A percentile compares a stretch with the other conserved stretches of the same genome.
Evolutionary conservation across 2,113 vertebrate species (phyloP).

Genomic region (Falcunculus frontatus): DNA sequence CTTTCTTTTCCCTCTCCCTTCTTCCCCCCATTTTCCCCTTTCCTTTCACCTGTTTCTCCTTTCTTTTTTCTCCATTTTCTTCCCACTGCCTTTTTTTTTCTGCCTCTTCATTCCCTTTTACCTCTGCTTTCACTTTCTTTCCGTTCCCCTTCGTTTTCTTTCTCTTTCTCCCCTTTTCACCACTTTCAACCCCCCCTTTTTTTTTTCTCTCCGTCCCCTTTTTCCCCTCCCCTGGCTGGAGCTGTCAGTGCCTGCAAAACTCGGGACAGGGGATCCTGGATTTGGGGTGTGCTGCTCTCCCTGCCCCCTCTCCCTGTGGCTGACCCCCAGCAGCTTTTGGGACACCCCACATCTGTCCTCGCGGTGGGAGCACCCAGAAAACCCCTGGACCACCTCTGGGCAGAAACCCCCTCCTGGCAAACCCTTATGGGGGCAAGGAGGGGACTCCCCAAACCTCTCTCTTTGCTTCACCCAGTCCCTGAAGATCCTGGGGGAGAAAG

Average conservation of each 20-base stretch:
- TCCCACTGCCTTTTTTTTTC: no score
- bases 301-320: not conserved
- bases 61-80: no score
- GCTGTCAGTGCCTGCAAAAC: not conserved
- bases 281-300: not conserved
- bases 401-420: not conserved
- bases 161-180: no score
- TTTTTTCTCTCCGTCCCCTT: not conserved
- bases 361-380: not conserved
- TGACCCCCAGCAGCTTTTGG: not conserved
- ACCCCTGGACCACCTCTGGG: not conserved
- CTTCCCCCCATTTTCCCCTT: no score
- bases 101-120: no score
- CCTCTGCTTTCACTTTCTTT: no score
- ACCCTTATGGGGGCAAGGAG: rapidly evolving
- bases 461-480: slow-evolving; percentile 75
- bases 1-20: rapidly evolving
- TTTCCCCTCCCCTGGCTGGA: rapidly evolving
- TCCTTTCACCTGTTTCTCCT: no score
- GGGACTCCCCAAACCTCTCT: not conserved
- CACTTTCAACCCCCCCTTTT: no score
- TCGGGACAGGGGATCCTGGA: rapidly evolving
- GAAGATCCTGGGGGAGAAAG: slow-evolving; percentile 93
- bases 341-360: not conserved
- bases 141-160: no score